Evolutionary conservation across 2,888 invertebrate species (phyloP).

Genomic region (Tipula vernalis): DNA sequence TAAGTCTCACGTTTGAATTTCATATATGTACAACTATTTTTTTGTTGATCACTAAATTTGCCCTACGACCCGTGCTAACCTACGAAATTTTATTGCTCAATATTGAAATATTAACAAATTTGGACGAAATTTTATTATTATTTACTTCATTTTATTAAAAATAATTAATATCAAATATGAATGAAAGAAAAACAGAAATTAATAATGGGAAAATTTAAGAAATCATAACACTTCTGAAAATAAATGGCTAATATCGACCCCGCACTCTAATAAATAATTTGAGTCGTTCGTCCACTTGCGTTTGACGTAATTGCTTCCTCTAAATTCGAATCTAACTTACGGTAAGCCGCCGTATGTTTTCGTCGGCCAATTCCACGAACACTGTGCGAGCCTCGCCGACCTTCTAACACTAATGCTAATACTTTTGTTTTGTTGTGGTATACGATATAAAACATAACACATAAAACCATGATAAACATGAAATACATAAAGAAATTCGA

Average conservation of each 20-base stretch:
- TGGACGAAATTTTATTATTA: not conserved
- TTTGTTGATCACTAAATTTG: no score
- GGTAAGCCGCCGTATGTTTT: constrained; percentile 49
- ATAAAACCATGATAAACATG: constrained; percentile 44
- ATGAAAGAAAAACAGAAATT: not conserved
- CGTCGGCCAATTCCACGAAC: constrained; percentile 33
- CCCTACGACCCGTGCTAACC: no score
- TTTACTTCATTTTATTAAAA: not conserved
- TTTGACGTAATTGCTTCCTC: constrained; percentile 52
- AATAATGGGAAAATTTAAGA: not conserved
- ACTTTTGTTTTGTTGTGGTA: constrained; percentile 58
- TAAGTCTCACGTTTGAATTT: no score
- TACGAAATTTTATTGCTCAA: not conserved
- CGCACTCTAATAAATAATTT: constrained; percentile 21
- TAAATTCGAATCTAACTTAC: constrained; percentile 51
- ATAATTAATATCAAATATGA: not conserved
- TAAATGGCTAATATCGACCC: not conserved
- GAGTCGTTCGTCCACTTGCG: constrained; percentile 18
- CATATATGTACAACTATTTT: no score
- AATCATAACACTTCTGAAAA: not conserved
- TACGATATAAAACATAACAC: constrained; percentile 46
- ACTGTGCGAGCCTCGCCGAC: constrained; percentile 28
- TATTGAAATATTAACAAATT: not conserved
- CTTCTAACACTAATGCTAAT: constrained; percentile 49
- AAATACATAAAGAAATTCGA: constrained; percentile 59